phyloP scores from a whole-genome alignment of 2,797 vertebrate species.

The Gorsachius magnificus region DNA sequence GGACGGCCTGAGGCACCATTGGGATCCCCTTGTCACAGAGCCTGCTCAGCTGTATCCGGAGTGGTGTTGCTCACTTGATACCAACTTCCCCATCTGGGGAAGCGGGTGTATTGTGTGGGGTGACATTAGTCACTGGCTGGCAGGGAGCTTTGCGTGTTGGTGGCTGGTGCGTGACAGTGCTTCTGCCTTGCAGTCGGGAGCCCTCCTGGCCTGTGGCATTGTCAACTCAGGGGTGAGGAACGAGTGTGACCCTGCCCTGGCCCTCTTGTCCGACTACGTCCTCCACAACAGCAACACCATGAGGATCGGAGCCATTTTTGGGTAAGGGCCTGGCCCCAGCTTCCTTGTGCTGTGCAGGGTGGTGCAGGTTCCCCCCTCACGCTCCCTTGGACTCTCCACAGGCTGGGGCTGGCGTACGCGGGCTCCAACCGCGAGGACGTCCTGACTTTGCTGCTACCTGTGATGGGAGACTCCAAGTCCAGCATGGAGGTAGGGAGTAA shows the following conservation, averaged over 20 bases:
- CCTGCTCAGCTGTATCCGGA: background rate
- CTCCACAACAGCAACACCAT: slow-evolving; percentile 98
- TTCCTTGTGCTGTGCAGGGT: rapidly evolving
- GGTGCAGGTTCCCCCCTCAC: background rate
- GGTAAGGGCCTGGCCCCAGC: slow-evolving; percentile 76
- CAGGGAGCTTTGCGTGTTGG: background rate
- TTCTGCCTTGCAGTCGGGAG: slow-evolving; percentile 85
- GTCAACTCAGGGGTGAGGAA: slow-evolving; percentile 98
- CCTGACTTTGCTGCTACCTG: slow-evolving; percentile 92
- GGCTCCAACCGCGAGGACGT: slow-evolving; percentile 98
- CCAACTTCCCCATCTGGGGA: background rate
- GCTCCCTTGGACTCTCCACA: slow-evolving; percentile 35
- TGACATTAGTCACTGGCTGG: background rate
- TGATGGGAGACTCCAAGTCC: slow-evolving; percentile 98
- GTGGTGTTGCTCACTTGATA: background rate
- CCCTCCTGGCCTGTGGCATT: slow-evolving; percentile 96
- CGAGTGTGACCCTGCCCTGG: slow-evolving; percentile 96
- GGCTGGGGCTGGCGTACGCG: slow-evolving; percentile 94
- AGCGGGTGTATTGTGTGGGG: background rate
- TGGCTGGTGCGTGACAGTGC: background rate
- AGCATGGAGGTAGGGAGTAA: slow-evolving; percentile 90
- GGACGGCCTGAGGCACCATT: background rate
- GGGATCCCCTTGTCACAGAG: background rate
- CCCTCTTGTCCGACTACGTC: slow-evolving; percentile 95
- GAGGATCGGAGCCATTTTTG: slow-evolving; percentile 98